These are phyloP conservation scores for Drosophila pseudotakahashii DNA, from an alignment of 2,888 invertebrate species.

Conservation along the genomic window DNA sequence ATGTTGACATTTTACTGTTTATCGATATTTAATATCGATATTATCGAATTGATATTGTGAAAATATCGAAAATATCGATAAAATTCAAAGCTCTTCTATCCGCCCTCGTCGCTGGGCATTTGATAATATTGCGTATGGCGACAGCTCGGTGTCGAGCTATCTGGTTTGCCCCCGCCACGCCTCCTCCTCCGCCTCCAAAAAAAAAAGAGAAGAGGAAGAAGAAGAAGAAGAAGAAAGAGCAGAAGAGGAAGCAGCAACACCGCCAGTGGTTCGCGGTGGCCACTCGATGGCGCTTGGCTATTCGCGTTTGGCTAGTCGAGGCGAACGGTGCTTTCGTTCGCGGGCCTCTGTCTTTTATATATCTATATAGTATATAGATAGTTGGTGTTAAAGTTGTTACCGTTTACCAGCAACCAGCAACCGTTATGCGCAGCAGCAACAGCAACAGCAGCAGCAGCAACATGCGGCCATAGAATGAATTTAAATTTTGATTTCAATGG, in stretches of 20 bases:
- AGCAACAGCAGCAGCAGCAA: constrained; percentile 44
- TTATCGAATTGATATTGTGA: too few relatives aligned
- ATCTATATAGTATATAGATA: not conserved
- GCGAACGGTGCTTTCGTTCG: constrained; percentile 83
- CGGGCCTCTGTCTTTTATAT: constrained; percentile 5
- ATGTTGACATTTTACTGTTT: too few relatives aligned
- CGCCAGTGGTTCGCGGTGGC: constrained; percentile 19
- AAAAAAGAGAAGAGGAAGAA: constrained; percentile 43
- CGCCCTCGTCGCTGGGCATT: constrained; percentile 52
- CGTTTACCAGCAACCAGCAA: constrained; percentile 56
- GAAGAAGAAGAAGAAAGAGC: constrained; percentile 41
- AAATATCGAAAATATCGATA: too few relatives aligned
- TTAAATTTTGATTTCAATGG: constrained; percentile 48
- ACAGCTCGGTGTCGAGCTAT: constrained; percentile 31
- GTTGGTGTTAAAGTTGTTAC: constrained; percentile 53
- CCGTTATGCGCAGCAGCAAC: constrained; percentile 59
- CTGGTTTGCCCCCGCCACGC: constrained; percentile 26
- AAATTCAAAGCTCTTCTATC: not conserved
- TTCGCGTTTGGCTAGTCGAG: constrained; percentile 83
- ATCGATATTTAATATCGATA: too few relatives aligned
- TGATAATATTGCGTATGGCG: constrained; percentile 65
- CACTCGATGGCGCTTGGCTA: constrained; percentile 65
- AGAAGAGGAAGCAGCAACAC: constrained; percentile 26
- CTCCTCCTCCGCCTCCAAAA: constrained; percentile 13
- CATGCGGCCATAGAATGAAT: constrained; percentile 57